phyloP scores from a whole-genome alignment of 2,888 invertebrate genomes.

The Cephus spinipes region DNA sequence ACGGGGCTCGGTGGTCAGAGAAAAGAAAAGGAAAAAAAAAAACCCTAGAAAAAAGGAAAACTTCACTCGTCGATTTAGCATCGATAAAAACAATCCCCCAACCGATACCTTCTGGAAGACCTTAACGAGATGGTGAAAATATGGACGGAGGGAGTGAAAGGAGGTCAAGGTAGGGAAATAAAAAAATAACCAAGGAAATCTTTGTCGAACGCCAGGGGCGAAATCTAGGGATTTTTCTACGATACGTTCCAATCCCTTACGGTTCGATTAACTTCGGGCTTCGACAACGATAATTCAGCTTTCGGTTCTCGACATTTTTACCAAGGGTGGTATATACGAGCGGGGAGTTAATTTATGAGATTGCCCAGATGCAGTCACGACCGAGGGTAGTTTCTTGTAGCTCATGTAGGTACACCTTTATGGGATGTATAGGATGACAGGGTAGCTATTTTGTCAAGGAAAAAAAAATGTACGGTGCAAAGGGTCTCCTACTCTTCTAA shows the following conservation, averaged over 20 bases:
- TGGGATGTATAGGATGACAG: slow-evolving; percentile 10
- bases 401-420: slow-evolving; percentile 19
- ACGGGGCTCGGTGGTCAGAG: slow-evolving; percentile 25
- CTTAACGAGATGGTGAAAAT: too few species aligned
- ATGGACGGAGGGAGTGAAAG: too few species aligned
- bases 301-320: background rate
- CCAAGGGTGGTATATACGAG: background rate
- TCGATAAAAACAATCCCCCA: background rate
- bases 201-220: too few species aligned
- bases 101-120: too few species aligned
- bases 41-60: slow-evolving; percentile 11
- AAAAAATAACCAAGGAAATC: too few species aligned
- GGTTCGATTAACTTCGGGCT: too few species aligned
- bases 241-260: too few species aligned
- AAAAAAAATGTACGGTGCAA: slow-evolving; percentile 47
- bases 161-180: too few species aligned
- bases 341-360: slow-evolving; percentile 52
- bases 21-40: slow-evolving; percentile 1
- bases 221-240: too few species aligned
- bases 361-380: slow-evolving; percentile 36
- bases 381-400: slow-evolving; percentile 39
- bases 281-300: too few species aligned
- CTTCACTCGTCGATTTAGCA: slow-evolving; percentile 5
- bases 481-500: slow-evolving; percentile 25
- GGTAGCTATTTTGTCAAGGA: slow-evolving; percentile 49